A percentile compares a stretch with the other conserved stretches of the same genome.
Conservation (phyloP, 2,888 invertebrate species). For the Apodemia duryi region DNA sequence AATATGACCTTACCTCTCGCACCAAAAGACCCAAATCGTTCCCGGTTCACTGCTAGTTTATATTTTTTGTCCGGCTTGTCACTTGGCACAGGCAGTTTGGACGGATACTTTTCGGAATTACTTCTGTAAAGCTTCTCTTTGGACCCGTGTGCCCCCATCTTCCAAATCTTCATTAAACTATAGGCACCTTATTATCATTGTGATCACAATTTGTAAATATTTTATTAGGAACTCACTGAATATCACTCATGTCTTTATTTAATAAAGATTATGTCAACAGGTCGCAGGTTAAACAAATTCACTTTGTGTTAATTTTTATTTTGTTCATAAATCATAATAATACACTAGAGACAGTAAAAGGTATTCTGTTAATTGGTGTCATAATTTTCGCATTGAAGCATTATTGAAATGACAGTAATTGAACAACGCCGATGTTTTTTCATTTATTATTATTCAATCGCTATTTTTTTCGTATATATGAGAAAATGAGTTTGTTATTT, state of each 20-base stretch:
- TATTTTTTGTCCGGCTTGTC: conserved; percentile 67
- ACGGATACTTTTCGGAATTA: conserved; percentile 80
- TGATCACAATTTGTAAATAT: conserved; percentile 3
- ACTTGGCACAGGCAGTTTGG: conserved; percentile 76
- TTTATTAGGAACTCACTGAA: conserved; percentile 4
- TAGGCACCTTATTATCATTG: conserved; percentile 43
- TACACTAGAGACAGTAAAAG: neutral
- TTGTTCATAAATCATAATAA: neutral
- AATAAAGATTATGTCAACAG: conserved; percentile 1
- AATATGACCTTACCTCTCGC: conserved; percentile 77
- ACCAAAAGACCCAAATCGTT: conserved; percentile 84
- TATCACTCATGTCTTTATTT: conserved; percentile 5
- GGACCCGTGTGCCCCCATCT: conserved; percentile 88
- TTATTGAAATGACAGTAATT: too few species aligned
- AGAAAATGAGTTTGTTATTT: too few species aligned
- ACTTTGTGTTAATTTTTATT: neutral
- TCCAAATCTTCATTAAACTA: conserved; percentile 60
- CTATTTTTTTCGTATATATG: too few species aligned
- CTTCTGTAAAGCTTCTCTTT: conserved; percentile 86
- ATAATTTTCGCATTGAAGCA: neutral
- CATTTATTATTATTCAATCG: too few species aligned
- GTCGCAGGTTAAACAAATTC: neutral
- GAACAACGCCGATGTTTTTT: too few species aligned
- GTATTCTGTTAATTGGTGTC: neutral
- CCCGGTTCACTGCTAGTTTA: conserved; percentile 81